Base-by-base conservation (phyloP, 2,888 invertebrate species). In the Epinotia nisella region DNA sequence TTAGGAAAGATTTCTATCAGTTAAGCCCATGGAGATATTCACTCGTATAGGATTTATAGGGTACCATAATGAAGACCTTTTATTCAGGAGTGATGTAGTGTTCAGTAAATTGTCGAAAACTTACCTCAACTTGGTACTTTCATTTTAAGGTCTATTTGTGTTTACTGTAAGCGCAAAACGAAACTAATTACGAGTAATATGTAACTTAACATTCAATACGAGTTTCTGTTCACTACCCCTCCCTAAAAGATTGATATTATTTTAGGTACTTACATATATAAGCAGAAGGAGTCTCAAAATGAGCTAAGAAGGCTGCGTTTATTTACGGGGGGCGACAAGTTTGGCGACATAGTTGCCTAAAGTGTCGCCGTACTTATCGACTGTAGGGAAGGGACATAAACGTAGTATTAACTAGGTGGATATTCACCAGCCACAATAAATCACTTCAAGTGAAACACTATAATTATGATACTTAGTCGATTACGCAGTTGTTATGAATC, bases 51-150 rank as follows among this genome's bases (percentile, higher is more conserved):
- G 49, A 56, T 70, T 64, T 70, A 49, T 64, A 35, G 58, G 70
- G 64, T 64, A 11, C 13, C 17, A 19, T 58, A 70, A 70, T 70
- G 56, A 55, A 70, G 64, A 49, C 56, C 56, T 49, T 64, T 58
- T 58, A 58, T 58, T 58, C 58, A 58, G n/a, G 58, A 24, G 21
- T 7, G 29, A 7, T 1, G 55, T 13, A 13, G 13, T 21, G 55
- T 56, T 29, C 24, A 29, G 15, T n/a, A 53, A 53, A 58, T 29
- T n/a, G 29, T 7, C 2, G 29, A 15, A 58, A 29, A n/a, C 9
- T 9, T 35, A 29, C 29, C 29, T n/a, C 1, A 9, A 15, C n/a
- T n/a, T n/a, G 49, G 13, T 49, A 49, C 49, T n/a, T 4, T 49
- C 15, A 49, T n/a, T 5, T n/a, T 35, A 35, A 9, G 9, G 35